Percentiles rank a stretch among this genome's conserved stretches.
phyloP scores from a whole-genome alignment of 2,888 invertebrate genomes.

The Ethmia dodecea region DNA sequence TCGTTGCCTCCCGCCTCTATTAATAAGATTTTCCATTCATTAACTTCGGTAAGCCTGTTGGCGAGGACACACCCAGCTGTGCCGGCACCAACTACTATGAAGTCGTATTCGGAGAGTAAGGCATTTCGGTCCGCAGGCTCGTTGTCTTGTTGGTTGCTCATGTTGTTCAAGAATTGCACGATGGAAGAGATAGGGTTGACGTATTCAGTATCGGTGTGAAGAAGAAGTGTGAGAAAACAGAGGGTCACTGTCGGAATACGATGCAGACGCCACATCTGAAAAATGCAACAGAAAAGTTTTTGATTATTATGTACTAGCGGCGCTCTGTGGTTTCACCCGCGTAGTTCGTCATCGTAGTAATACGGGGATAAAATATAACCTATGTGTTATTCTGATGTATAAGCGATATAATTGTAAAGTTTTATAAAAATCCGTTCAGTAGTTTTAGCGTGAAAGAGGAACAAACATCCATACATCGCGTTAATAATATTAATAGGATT shows the following conservation, averaged over 20 bases:
- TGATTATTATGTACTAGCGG: no score
- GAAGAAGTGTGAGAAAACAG: constrained; percentile 38
- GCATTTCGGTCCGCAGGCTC: constrained; percentile 75
- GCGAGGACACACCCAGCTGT: constrained; percentile 88
- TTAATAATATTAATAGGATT: no score
- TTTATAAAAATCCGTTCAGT: no score
- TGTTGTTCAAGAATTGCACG: constrained; percentile 72
- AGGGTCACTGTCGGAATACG: constrained; percentile 32
- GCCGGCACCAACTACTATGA: constrained; percentile 87
- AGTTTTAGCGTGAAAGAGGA: no score
- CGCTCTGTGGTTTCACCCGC: no score
- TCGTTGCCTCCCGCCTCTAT: constrained; percentile 86
- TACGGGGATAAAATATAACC: no score
- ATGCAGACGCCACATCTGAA: constrained; percentile 57
- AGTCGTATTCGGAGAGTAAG: constrained; percentile 82
- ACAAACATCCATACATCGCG: no score
- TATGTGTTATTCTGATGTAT: no score
- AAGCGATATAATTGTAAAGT: no score
- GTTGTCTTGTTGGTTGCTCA: constrained; percentile 60
- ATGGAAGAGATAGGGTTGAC: constrained; percentile 65
- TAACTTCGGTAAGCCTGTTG: constrained; percentile 83
- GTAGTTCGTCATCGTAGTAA: no score
- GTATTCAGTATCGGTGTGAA: constrained; percentile 41
- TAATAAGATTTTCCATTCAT: constrained; percentile 81
- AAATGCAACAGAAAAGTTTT: no score